A percentile compares a stretch with the other conserved stretches of the same genome.
Evolutionary conservation across 2,888 invertebrate species (phyloP).

Genomic region (Campoletis raptor): DNA sequence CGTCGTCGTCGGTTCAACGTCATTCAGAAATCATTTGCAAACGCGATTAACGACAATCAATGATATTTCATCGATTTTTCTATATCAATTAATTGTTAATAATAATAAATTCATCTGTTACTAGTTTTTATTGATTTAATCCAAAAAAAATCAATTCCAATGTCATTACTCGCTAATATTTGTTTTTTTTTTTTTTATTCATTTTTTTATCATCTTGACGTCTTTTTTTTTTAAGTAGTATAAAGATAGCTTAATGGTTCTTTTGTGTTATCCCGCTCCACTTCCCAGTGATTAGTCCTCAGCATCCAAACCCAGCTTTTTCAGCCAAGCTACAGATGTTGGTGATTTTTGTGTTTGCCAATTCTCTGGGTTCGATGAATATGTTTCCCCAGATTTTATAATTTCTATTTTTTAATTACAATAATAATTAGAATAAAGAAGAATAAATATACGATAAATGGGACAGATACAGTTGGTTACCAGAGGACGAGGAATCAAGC

Average conservation of each 20-base stretch:
- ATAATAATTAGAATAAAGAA: too few relatives aligned
- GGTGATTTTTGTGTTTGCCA: too few relatives aligned
- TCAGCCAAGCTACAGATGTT: too few relatives aligned
- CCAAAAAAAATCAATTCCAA: not conserved
- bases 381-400: too few relatives aligned
- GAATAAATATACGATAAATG: slow-evolving; percentile 13
- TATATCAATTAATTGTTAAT: not conserved
- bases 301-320: too few relatives aligned
- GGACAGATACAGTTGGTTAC: slow-evolving; percentile 90
- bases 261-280: too few relatives aligned
- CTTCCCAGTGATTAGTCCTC: too few relatives aligned
- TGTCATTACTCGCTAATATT: not conserved
- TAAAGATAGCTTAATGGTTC: too few relatives aligned
- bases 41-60: not conserved
- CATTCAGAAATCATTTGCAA: too few relatives aligned
- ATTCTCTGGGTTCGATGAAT: too few relatives aligned
- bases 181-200: not conserved
- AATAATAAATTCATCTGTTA: not conserved
- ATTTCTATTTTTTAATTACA: too few relatives aligned
- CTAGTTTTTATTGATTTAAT: not conserved
- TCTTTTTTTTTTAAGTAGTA: not conserved
- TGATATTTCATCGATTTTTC: not conserved
- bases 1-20: not conserved
- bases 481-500: slow-evolving; percentile 90
- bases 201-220: not conserved